phyloP scores from a whole-genome alignment of 2,797 vertebrate species.

The Syngnathus rostellatus region DNA sequence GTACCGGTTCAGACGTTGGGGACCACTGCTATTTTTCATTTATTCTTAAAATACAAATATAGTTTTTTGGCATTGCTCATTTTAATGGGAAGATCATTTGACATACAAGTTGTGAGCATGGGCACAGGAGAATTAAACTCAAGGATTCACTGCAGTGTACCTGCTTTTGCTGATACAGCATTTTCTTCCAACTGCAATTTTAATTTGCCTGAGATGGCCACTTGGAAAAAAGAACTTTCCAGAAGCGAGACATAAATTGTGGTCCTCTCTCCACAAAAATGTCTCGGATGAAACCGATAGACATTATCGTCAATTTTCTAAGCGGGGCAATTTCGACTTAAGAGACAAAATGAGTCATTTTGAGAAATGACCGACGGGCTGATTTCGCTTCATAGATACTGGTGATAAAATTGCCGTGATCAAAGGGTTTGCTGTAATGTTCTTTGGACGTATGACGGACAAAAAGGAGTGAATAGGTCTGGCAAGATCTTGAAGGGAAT shows the following conservation, averaged over 20 bases:
- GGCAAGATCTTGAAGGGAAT: neutral
- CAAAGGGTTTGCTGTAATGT: neutral
- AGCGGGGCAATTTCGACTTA: conserved; percentile 1
- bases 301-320: conserved; percentile 5
- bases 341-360: conserved; percentile 4
- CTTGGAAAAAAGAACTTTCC: neutral
- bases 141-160: neutral
- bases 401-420: neutral
- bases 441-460: neutral
- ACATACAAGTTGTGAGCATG: neutral
- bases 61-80: neutral
- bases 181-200: neutral
- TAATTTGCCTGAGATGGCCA: neutral
- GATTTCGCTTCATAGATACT: neutral
- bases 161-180: neutral
- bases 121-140: neutral
- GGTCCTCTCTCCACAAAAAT: neutral
- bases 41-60: neutral
- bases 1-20: too few relatives aligned
- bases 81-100: neutral
- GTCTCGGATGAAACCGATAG: neutral
- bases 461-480: neutral
- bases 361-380: neutral
- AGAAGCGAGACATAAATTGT: conserved; percentile 6
- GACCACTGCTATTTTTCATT: too few relatives aligned